Conservation (phyloP, 1,140 invertebrate genomes). For the Drosophila nikananu region DNA sequence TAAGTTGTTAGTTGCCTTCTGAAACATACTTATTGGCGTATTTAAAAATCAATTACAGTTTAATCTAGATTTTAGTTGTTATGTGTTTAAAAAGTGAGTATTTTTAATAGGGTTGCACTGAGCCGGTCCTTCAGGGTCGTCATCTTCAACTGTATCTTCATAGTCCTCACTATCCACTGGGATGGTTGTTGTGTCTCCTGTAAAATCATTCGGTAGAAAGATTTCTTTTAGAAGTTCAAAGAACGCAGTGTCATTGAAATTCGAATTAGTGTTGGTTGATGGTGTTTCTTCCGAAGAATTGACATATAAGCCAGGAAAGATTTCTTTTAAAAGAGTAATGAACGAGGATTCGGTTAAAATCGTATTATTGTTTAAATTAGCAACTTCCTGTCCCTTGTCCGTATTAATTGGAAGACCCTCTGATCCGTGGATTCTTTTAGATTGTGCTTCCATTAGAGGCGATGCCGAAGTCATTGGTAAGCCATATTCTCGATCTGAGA, state of each 20-base stretch:
- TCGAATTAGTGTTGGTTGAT: not conserved
- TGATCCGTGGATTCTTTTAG: not conserved
- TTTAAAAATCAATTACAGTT: not conserved
- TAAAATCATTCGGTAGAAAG: not conserved
- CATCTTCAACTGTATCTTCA: not conserved
- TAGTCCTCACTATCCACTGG: not conserved
- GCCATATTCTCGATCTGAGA: not conserved
- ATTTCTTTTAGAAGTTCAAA: not conserved
- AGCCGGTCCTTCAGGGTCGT: not conserved
- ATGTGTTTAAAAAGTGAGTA: not conserved
- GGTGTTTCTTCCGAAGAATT: not conserved
- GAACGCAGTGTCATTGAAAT: not conserved
- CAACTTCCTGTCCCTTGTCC: not conserved
- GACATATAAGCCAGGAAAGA: too few species aligned
- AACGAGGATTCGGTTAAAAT: not conserved
- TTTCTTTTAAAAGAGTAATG: not conserved
- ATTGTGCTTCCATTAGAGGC: not conserved
- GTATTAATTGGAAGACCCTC: not conserved
- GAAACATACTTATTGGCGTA: conserved; percentile 10
- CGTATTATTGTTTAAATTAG: not conserved
- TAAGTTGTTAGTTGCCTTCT: not conserved
- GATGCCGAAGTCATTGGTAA: not conserved
- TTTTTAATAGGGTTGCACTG: conserved; percentile 3
- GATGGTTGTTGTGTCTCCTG: too few species aligned
- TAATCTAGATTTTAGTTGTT: not conserved